Evolutionary conservation across 2,113 vertebrate genomes (phyloP), one percentile per base, ranked within the genome.

Genomic region (Thomomys bottae): DNA sequence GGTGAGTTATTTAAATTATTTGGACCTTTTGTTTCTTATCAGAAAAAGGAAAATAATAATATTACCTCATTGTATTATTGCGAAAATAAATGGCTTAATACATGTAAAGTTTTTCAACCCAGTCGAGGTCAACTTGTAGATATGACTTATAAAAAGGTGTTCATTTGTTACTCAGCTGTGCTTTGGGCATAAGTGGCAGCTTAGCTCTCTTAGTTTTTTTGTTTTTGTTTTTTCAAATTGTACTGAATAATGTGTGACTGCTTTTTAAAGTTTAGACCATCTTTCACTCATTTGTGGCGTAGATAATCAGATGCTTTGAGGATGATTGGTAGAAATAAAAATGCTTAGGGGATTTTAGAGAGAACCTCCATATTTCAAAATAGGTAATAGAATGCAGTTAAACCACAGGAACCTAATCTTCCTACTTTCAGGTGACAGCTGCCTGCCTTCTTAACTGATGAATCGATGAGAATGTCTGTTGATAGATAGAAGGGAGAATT

Each of bases 321-420:
- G n/a, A n/a, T 94, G 17, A 23, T 63, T 64, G 40, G 34, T 82
- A 92, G 83, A 70, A 88, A 88, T 90, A n/a, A 90, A 90, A 94
- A 79, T 87, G 40, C 7, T 88, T 84, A 61, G 64, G 40, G 30
- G 64, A 10, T 94, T 88, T 89, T 38, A n/a, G 64, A 75, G 66
- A 91, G 64, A 87, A 76, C 38, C 26, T 83, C 0, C 72, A 3
- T 84, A 38, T 93, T 91, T 93, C 79, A 92, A 81, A 92, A 14
- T 87, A 75, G 26, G 7, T 61, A 68, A 66, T 15, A 77, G 72
- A 81, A 23, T 86, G 32, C 49, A 73, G 49, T 26, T 54, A 67
- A 89, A 76, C n/a, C 64, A 66, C 1, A 81, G 73, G 30, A 12
- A 20, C 26, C 3, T n/a, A n/a, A 59, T 21, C 24, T 5, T 49